A percentile compares a stretch with the other conserved stretches of the same genome.
phyloP scores from a whole-genome alignment of 2,888 invertebrate species.

The Folsomia candida region DNA sequence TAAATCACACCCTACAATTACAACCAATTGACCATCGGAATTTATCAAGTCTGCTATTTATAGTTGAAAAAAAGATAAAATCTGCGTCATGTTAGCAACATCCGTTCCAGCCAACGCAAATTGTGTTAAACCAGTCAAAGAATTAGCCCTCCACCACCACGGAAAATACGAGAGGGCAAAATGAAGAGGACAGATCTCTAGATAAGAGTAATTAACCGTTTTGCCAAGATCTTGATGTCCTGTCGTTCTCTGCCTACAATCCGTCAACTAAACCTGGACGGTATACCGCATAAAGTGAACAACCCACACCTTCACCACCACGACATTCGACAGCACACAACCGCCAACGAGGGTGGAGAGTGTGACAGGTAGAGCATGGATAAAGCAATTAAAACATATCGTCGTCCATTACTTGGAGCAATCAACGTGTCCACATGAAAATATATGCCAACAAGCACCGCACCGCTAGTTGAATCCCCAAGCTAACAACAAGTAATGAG shows the following conservation, averaged over 20 bases:
- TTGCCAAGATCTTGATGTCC: background rate
- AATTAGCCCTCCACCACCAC: background rate
- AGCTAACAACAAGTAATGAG: background rate
- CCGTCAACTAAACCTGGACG: too few relatives aligned
- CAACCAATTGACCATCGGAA: background rate
- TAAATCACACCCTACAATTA: background rate
- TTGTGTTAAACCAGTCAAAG: too few relatives aligned
- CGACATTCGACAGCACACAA: background rate
- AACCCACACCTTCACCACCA: background rate
- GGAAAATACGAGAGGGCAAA: background rate
- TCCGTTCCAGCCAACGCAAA: too few relatives aligned
- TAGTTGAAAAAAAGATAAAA: background rate
- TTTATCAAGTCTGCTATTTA: background rate
- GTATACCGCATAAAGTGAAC: background rate
- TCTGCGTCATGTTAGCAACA: background rate
- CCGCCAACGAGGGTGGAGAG: background rate
- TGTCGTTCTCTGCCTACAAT: background rate
- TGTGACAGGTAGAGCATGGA: background rate
- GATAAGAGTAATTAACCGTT: slow-evolving; percentile 1
- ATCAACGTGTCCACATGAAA: background rate
- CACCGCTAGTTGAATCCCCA: too few relatives aligned
- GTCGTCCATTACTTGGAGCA: background rate
- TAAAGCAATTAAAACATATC: slow-evolving; percentile 3
- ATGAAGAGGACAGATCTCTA: background rate
- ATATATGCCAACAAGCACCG: too few relatives aligned